phyloP scores from a whole-genome alignment of 2,888 invertebrate genomes.

The Tethea ocularis region DNA sequence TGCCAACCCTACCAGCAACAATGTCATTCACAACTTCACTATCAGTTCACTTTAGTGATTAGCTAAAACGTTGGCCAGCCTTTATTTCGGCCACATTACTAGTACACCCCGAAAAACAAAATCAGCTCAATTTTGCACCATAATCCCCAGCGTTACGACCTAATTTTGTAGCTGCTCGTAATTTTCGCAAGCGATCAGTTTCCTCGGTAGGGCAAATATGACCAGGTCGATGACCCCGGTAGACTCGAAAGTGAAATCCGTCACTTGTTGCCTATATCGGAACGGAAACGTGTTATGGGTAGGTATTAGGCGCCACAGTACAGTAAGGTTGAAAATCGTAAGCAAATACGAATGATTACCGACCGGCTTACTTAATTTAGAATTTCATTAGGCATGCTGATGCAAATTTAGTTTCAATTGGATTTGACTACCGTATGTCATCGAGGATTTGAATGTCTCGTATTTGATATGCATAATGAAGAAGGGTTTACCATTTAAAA shows the following conservation, averaged over 20 bases:
- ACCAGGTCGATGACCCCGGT: constrained; percentile 53
- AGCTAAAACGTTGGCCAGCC: constrained; percentile 37
- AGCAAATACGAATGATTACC: constrained; percentile 17
- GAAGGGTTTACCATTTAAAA: not conserved
- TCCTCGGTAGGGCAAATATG: constrained; percentile 48
- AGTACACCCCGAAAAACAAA: constrained; percentile 18
- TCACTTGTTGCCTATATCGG: constrained; percentile 68
- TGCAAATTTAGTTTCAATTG: constrained; percentile 23
- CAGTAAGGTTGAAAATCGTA: constrained; percentile 47
- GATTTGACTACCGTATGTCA: constrained; percentile 19
- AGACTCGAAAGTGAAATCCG: constrained; percentile 70
- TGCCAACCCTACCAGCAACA: constrained; percentile 27
- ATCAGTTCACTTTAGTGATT: constrained; percentile 45
- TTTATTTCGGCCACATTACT: constrained; percentile 17
- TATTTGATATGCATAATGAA: not conserved
- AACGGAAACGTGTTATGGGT: constrained; percentile 53
- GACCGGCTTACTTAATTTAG: constrained; percentile 18
- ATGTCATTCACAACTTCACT: constrained; percentile 31
- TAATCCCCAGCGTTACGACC: constrained; percentile 27
- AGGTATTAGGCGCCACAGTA: constrained; percentile 36
- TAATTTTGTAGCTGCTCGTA: constrained; percentile 20
- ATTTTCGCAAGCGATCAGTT: constrained; percentile 37
- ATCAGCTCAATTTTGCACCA: constrained; percentile 19
- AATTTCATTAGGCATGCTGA: constrained; percentile 39
- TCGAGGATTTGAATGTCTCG: not conserved